Evolutionary conservation across 2,113 vertebrate species (phyloP), one percentile per base, ranked within the genome.

Genomic region (Ornithorhynchus anatinus): DNA sequence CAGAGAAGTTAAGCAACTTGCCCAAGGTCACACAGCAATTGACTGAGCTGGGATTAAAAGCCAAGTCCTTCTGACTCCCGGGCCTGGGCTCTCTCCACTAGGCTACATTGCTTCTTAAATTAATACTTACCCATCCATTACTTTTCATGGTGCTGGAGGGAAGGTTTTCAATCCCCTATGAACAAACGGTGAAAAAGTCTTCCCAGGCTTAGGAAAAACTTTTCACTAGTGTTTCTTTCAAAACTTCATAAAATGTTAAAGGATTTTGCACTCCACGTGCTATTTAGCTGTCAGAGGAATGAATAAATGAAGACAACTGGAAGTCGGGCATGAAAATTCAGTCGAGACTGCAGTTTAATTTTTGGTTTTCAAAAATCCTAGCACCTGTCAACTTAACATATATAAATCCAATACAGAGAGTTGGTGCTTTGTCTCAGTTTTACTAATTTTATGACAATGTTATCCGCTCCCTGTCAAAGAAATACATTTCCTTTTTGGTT

Each of bases 391-490:
- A 43, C 39, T 65, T 69, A 70, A 23, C 48, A 51, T 33, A 47
- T n/a, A 65, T 33, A 62, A 59, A 27, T 59, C 44, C 40, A 54
- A 20, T 33, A 3, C n/a, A 35, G 48, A 40, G 67, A 40, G 58
- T 48, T 59, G 65, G 52, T 45, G 31, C 42, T 37, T 36, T 51
- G 22, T 68, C 39, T 60, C 50, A 27, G 13, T 40, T 39, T 54
- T 39, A 48, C 56, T 69, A 69, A 54, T 56, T 74, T 23, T 38
- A 54, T 53, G 43, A 69, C 67, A 77, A 70, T 78, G 54, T 48
- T 62, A 72, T 78, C 60, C 52, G 43, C 58, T 19, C 47, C 58
- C 45, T 68, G 52, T 65, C 50, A 70, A 74, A 78, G 69, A 51
- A 82, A 56, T 56, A 27, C 63, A 62, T 65, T 77, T 72, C 74